Evolutionary conservation across 2,888 invertebrate species (phyloP).

Genomic region (Drosophila mercatorum): DNA sequence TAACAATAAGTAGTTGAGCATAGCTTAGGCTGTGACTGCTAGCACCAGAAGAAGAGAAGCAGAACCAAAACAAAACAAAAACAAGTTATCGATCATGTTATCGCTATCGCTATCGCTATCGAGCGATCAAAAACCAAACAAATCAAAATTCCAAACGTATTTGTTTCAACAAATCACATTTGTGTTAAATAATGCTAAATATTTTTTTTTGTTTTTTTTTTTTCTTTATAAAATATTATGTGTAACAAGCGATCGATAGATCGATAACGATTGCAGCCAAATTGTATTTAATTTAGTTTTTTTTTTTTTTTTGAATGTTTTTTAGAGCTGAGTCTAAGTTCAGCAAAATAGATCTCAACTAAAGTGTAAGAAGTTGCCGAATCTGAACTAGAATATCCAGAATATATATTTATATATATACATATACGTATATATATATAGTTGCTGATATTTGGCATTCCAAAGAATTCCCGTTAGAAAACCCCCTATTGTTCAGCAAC

Average conservation of each 20-base stretch:
- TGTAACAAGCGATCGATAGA: slow-evolving; percentile 21
- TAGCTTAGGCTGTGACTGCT: not conserved
- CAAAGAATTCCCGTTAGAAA: slow-evolving; percentile 1
- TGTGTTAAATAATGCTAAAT: slow-evolving; percentile 32
- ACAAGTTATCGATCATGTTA: slow-evolving; percentile 16
- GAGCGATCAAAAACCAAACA: slow-evolving; percentile 10
- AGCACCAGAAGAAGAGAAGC: not conserved
- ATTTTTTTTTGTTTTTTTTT: slow-evolving; percentile 25
- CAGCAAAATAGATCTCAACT: slow-evolving; percentile 7
- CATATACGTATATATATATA: not conserved
- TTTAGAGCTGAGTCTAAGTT: slow-evolving; percentile 1
- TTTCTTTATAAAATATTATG: slow-evolving; percentile 12
- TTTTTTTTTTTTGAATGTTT: not conserved
- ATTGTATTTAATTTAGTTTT: slow-evolving; percentile 17
- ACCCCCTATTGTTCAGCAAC: not conserved
- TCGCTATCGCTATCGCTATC: slow-evolving; percentile 1
- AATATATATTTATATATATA: not conserved
- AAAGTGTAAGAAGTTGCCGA: slow-evolving; percentile 2
- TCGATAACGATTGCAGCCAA: slow-evolving; percentile 41
- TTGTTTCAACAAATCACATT: slow-evolving; percentile 22
- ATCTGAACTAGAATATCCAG: not conserved
- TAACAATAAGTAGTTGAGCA: slow-evolving; percentile 77
- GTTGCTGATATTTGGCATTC: slow-evolving; percentile 37
- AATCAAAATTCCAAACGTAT: slow-evolving; percentile 27
- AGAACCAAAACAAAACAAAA: not conserved